Evolutionary conservation across 2,797 vertebrate species (phyloP).

Genomic region (Karalla daura): DNA sequence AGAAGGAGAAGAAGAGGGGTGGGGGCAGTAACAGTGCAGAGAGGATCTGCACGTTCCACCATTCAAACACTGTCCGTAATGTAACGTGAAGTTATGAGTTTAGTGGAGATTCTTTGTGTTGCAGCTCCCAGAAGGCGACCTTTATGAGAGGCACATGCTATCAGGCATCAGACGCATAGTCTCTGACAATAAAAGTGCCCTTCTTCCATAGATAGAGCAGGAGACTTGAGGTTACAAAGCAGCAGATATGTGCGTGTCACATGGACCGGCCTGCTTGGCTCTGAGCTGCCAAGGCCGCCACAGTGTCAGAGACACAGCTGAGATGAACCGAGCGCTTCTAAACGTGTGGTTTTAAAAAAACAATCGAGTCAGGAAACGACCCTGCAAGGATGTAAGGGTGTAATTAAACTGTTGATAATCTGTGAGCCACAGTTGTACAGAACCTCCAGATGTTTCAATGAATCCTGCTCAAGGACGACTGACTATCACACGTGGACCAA

Average conservation of each 20-base stretch:
- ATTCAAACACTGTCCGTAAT: no score
- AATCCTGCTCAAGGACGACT: neutral
- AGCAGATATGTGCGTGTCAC: conserved; percentile 23
- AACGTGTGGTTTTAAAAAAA: no score
- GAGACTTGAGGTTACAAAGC: conserved; percentile 10
- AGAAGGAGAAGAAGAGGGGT: neutral
- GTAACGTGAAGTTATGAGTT: no score
- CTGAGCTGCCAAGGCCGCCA: conserved; percentile 20
- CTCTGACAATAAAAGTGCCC: conserved; percentile 9
- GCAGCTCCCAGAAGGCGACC: conserved; percentile 20
- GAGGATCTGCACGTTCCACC: no score
- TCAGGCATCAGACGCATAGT: conserved; percentile 3
- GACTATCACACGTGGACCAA: conserved; percentile 46
- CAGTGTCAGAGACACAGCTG: neutral
- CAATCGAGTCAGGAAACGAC: no score
- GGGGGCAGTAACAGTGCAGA: no score
- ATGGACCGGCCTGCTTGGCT: conserved; percentile 27
- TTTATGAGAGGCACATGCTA: conserved; percentile 15
- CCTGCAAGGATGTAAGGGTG: no score
- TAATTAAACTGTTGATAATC: no score
- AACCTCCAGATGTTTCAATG: neutral
- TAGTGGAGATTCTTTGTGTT: neutral
- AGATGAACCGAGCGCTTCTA: no score
- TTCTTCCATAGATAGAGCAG: neutral
- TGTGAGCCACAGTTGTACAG: no score